Conservation (phyloP, 2,113 vertebrate species). For the Cyphomyrus discorhynchus region DNA sequence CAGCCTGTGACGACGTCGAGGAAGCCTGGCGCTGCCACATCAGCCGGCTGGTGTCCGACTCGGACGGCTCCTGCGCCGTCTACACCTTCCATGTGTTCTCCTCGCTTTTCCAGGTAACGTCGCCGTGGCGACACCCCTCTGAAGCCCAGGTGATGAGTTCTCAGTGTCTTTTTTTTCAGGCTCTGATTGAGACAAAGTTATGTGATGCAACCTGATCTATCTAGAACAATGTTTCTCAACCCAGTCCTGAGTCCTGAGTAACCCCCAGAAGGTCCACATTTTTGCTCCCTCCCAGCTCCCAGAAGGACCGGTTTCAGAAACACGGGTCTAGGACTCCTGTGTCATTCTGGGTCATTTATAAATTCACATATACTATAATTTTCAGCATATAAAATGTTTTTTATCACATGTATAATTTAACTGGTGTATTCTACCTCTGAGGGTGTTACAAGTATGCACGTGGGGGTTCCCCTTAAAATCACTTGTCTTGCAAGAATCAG, state of each 20-base stretch:
- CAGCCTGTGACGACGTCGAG: constrained; percentile 78
- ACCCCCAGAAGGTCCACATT: not conserved
- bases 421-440: not conserved
- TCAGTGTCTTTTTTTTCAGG: not conserved
- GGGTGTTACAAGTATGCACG: not conserved
- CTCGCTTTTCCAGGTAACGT: constrained; percentile 85
- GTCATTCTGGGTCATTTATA: not conserved
- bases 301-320: not conserved
- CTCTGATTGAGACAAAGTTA: not conserved
- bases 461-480: not conserved
- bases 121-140: not conserved
- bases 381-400: not conserved
- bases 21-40: constrained; percentile 91
- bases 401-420: not conserved
- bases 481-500: not conserved
- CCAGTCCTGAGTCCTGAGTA: not conserved
- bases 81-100: constrained; percentile 98
- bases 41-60: constrained; percentile 89
- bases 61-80: constrained; percentile 89
- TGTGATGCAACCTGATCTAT: not conserved
- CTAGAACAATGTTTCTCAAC: not conserved
- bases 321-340: not conserved
- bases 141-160: not conserved
- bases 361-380: not conserved
- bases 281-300: not conserved